Evolutionary conservation across 2,113 vertebrate species (phyloP), one percentile per base, ranked within the genome.

Genomic region (Gobio gobio): DNA sequence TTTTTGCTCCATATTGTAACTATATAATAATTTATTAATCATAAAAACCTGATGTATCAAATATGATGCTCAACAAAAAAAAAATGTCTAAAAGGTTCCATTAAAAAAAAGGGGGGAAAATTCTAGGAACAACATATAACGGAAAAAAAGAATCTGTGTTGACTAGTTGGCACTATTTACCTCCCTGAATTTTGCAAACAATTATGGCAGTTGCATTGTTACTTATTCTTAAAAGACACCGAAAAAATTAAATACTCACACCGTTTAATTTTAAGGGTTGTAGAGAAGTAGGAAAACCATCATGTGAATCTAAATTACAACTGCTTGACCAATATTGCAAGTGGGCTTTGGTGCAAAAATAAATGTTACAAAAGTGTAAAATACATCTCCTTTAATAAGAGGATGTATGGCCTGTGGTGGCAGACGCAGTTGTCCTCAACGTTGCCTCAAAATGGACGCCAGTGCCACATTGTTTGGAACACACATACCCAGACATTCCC

Each of bases 401-500:
- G 10, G 5, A 45, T 24, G 20, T 78, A 12, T 43, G 6, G 20
- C 0, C 51, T 74, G 54, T 20, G 33, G 33, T 61, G n/a, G 29
- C 33, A 72, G 24, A 74, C 9, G n/a, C 51, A 16, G 26, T 26
- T 40, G n/a, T 63, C 22, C 70, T 79, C 43, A 49, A 56, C 18
- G 18, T 54, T 56, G 43, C 76, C 18, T 59, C 16, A 26, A 56
- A 61, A 79, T 18, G 43, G 83, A 58, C 20, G 29, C 79, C 74
- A 63, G 29, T 22, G 66, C 43, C 64, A 74, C 54, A 72, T 74
- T 45, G 86, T 56, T 79, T 59, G 36, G 29, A 63, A 49, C 86
- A 82, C 78, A 75, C 40, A 33, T 45, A 36, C 24, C 36, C 33
- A 24, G 64, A 56, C 8, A 12, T 7, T 24, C 49, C 81, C 36